Base-by-base conservation (phyloP, 2,888 invertebrate species). In the Linhomoeus sp. region DNA sequence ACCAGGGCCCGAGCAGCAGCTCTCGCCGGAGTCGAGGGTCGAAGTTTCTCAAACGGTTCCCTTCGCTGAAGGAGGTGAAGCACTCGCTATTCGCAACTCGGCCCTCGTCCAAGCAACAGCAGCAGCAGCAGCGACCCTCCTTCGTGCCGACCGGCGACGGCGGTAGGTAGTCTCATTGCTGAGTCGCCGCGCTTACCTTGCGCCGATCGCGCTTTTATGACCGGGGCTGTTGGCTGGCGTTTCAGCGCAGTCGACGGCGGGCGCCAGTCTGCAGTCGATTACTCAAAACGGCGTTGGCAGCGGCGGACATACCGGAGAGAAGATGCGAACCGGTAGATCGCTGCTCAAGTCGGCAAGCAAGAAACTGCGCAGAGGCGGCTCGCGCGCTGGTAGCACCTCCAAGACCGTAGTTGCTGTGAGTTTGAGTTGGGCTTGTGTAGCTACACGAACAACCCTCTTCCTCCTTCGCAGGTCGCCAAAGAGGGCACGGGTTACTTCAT, bases 401-500 rank as follows among this genome's bases (percentile, higher is more conserved):
- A n/a, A n/a, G n/a, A n/a, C n/a, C n/a, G n/a, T n/a, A n/a, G n/a
- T n/a, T n/a, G n/a, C n/a, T n/a, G n/a, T n/a, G n/a, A n/a, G n/a
- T n/a, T n/a, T n/a, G n/a, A n/a, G n/a, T n/a, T n/a, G n/a, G n/a
- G n/a, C n/a, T n/a, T n/a, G n/a, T n/a, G n/a, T n/a, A n/a, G n/a
- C n/a, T n/a, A n/a, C n/a, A n/a, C n/a, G n/a, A n/a, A n/a, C n/a
- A n/a, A n/a, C n/a, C n/a, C n/a, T n/a, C n/a, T n/a, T n/a, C n/a
- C n/a, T n/a, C n/a, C 29, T 5, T 29, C 12, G 5, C 29, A 29
- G 29, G 29, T 29, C 12, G 76, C 83, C 45, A 88, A 88, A 62
- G 90, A 92, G 64, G 88, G 90, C 14, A 76, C 81, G 56, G 87
- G 90, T 12, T 83, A 84, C 71, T 86, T 85, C 69, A 73, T 90